Conservation (phyloP, 2,113 vertebrate genomes). For the Tapirus terrestris region DNA sequence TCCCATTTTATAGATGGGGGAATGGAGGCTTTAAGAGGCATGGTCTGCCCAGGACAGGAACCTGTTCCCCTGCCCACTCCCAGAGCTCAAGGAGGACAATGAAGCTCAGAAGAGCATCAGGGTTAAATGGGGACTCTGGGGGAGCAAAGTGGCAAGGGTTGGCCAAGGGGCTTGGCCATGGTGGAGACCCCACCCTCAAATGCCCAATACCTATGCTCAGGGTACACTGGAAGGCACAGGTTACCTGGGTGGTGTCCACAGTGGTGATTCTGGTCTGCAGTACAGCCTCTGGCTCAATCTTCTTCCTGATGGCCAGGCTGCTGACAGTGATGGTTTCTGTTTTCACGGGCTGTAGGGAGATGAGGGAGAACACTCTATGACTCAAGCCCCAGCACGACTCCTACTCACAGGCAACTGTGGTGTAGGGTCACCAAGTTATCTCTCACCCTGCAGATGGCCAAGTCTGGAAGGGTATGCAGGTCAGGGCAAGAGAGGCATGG, state of each 20-base stretch:
- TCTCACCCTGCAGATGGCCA: not conserved
- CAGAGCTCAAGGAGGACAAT: not conserved
- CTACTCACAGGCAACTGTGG: not conserved
- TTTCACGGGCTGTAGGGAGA: constrained; percentile 74
- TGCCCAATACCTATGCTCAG: not conserved
- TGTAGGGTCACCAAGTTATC: not conserved
- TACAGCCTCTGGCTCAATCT: constrained; percentile 79
- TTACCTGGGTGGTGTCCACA: constrained; percentile 81
- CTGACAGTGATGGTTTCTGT: constrained; percentile 56
- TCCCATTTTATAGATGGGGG: not conserved
- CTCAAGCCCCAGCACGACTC: not conserved
- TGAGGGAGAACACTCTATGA: not conserved
- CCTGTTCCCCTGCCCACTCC: not conserved
- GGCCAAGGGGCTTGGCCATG: not conserved
- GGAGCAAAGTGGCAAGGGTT: not conserved
- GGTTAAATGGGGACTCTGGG: not conserved
- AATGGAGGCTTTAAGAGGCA: not conserved
- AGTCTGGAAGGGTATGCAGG: not conserved
- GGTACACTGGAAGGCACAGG: fast-evolving
- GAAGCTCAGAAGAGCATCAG: not conserved
- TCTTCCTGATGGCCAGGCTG: constrained; percentile 80
- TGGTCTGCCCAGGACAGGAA: not conserved
- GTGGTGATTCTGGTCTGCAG: constrained; percentile 70
- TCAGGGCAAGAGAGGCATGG: not conserved
- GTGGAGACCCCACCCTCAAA: not conserved